These are phyloP conservation scores for Diaphora mendica DNA, from an alignment of 2,888 invertebrate genomes.

Conservation along the genomic window DNA sequence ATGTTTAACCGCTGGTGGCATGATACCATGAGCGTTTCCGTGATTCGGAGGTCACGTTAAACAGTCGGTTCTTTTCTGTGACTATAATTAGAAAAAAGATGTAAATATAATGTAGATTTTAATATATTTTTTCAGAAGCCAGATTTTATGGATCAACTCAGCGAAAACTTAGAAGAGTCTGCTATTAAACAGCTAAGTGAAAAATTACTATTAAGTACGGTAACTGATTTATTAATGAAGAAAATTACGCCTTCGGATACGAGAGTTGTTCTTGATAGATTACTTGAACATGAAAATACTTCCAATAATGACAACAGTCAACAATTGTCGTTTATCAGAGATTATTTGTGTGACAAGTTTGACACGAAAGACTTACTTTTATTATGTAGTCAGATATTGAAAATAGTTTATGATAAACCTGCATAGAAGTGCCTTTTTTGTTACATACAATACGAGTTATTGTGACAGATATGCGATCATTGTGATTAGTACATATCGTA, in stretches of 20 bases:
- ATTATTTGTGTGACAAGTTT: slow-evolving; percentile 65
- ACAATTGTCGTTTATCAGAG: slow-evolving; percentile 60
- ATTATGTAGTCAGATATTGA: slow-evolving; percentile 70
- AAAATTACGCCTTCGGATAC: slow-evolving; percentile 55
- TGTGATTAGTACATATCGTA: slow-evolving; percentile 12
- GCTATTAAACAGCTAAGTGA: slow-evolving; percentile 62
- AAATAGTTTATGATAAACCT: slow-evolving; percentile 61
- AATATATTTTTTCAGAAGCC: slow-evolving; percentile 60
- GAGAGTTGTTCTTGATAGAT: slow-evolving; percentile 49
- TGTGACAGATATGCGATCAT: slow-evolving; percentile 6
- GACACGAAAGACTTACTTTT: slow-evolving; percentile 64
- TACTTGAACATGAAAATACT: slow-evolving; percentile 55
- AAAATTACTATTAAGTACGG: slow-evolving; percentile 53
- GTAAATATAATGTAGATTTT: too few species aligned
- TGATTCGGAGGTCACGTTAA: too few species aligned
- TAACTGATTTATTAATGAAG: slow-evolving; percentile 57
- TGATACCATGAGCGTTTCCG: too few species aligned
- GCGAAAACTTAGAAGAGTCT: slow-evolving; percentile 55
- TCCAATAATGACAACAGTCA: slow-evolving; percentile 38
- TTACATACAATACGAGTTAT: slow-evolving; percentile 19
- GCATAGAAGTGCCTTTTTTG: slow-evolving; percentile 31
- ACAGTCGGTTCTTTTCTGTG: too few species aligned
- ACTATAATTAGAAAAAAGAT: too few species aligned
- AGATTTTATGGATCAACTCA: slow-evolving; percentile 67
- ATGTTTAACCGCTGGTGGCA: too few species aligned